Base-by-base conservation (phyloP, 2,888 invertebrate species). In the Chloroclysta siterata region DNA sequence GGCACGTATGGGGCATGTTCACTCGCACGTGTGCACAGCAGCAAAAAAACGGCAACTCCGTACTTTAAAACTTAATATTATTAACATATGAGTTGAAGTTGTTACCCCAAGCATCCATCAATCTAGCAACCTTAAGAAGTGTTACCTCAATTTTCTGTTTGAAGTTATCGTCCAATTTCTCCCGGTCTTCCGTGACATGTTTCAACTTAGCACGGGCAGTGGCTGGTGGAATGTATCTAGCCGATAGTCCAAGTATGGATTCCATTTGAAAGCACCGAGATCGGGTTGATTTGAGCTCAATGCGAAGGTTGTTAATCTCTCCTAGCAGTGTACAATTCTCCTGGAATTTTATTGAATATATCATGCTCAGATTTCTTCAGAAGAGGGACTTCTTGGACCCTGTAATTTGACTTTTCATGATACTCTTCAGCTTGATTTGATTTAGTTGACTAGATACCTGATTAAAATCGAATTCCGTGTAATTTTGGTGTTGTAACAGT, bases 291-390 rank as follows among this genome's bases (percentile, higher is more conserved):
- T 95, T 96, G 65, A 97, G 84, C 80, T 96, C 95, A 29, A 94
- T 94, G 39, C 97, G 94, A 47, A 98, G 82, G 61, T 94, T 94
- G 79, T 97, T 97, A 22, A 97, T 95, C 84, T 98, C 98, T 1
- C 95, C 93, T 39, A 98, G 91, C 4, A 98, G 90, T 0, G 94
- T 88, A 41, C 96, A 94, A 83, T 98, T 98, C 78, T 98, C 97
- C 93, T 93, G 71, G 15, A 78, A 76, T 33, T 2, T 39, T 11
- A 11, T n/a, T n/a, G 10, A 39, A 39, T 39, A 39, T 39, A 36
- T 36, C 36, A 36, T 36, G 36, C 36, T 36, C 36, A 36, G 10
- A 36, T 36, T 29, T n/a, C n/a, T n/a, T n/a, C n/a, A n/a, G n/a
- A n/a, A n/a, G n/a, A n/a, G n/a, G n/a, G n/a, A n/a, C n/a, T n/a